These are phyloP conservation scores for Agonopterix alstromeriana DNA, from an alignment of 2,888 invertebrate genomes.

Conservation along the genomic window DNA sequence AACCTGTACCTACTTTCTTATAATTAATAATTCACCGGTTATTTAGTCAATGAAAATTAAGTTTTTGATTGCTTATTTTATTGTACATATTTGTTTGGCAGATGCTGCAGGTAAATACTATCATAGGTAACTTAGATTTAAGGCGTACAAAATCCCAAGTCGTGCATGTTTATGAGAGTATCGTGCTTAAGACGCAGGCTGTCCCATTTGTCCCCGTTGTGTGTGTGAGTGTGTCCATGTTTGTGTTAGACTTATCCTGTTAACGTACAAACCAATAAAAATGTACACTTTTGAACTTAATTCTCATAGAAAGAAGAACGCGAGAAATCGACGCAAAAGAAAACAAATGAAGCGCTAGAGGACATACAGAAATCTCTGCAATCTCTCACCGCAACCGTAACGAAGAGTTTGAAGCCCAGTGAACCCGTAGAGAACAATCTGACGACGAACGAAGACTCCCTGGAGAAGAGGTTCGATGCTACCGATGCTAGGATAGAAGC, in stretches of 20 bases:
- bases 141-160: neutral
- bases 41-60: too few relatives aligned
- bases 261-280: too few relatives aligned
- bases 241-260: too few relatives aligned
- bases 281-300: too few relatives aligned
- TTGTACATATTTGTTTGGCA: too few relatives aligned
- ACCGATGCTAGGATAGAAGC: conserved; percentile 58
- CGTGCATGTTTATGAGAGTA: too few relatives aligned
- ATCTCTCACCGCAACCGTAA: conserved; percentile 30
- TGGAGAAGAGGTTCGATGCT: conserved; percentile 43
- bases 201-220: too few relatives aligned
- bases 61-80: too few relatives aligned
- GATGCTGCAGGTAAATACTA: conserved; percentile 12
- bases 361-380: conserved; percentile 53
- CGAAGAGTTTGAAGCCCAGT: conserved; percentile 23
- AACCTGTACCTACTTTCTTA: too few relatives aligned
- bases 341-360: conserved; percentile 76
- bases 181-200: too few relatives aligned
- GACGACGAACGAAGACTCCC: conserved; percentile 33
- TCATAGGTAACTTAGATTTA: neutral
- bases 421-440: conserved; percentile 42
- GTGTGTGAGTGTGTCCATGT: too few relatives aligned
- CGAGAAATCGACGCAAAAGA: conserved; percentile 79
- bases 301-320: conserved; percentile 79
- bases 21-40: too few relatives aligned